Conservation (phyloP, 2,888 invertebrate species). For the Imbricaverruca yamaguchii region DNA sequence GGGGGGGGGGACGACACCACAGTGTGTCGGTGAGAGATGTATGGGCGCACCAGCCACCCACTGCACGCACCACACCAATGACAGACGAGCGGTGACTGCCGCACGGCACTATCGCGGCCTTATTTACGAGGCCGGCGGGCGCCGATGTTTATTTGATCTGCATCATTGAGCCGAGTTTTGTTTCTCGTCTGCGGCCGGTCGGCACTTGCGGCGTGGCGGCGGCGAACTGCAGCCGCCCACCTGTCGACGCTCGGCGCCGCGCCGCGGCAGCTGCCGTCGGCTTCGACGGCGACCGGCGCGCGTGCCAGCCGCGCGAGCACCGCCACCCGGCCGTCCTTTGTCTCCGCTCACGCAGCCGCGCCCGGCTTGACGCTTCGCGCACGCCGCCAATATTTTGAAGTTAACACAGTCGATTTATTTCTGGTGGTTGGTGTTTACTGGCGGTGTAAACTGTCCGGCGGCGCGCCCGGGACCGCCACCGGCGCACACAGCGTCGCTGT, state of each 20-base stretch:
- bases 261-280: neutral
- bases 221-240: neutral
- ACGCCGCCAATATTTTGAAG: constrained; percentile 29
- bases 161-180: neutral
- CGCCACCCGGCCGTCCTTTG: neutral
- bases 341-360: neutral
- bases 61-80: no score
- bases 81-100: constrained; percentile 7
- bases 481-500: no score
- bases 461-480: neutral
- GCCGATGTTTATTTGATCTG: neutral
- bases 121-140: neutral
- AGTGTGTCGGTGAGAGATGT: neutral
- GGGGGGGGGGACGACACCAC: neutral
- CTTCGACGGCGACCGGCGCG: neutral
- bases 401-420: constrained; percentile 27
- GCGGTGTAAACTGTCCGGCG: neutral
- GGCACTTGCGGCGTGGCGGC: neutral
- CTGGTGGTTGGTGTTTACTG: constrained; percentile 24
- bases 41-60: neutral
- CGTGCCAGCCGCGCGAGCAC: constrained; percentile 19
- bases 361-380: constrained; percentile 12
- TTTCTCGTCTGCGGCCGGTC: neutral
- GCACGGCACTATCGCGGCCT: neutral
- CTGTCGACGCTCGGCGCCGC: neutral